Base-by-base conservation (phyloP, 1,140 invertebrate genomes). In the Rhyzopertha dominica region DNA sequence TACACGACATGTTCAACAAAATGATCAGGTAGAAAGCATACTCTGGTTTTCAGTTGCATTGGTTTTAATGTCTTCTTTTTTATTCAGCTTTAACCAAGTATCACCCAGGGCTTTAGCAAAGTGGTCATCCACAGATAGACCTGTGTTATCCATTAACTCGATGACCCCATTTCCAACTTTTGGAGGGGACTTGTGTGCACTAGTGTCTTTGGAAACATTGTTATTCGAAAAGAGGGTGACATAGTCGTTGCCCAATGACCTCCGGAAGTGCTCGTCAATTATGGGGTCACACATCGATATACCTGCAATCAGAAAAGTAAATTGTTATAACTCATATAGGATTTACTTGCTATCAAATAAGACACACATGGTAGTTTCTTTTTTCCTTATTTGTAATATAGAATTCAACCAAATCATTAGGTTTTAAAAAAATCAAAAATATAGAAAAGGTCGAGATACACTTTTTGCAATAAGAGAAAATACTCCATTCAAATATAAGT, bases 81-180 rank as follows among this genome's bases (percentile, higher is more conserved):
- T 59, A 34, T 64, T 67, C 50, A 97, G 75, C 68, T 88, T 85
- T 43, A 83, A 78, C 92, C 92, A 97, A 0, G 90, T 95, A 47
- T 94, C 90, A 1, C 92, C 92, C 4, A 96, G 73, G 2, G 94
- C 92, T 74, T 96, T 95, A 9, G 91, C 90, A 70, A 96, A 96
- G 63, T 97, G 93, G 66, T 96, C 94, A 70, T 97, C 94, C 12
- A 97, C 90, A 8, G 61, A 63, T 17, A 67, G 28, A 16, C 60
- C 61, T 5, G 61, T 50, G 10, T 52, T 56, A 38, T 65, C 61
- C 54, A 64, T 61, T 28, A 62, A 50, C 39, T 65, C 62, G n/a
- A 59, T 53, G 1, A 67, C 58, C 36, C 58, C 69, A 36, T 57
- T 40, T 5, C 43, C 39, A 3, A 16, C 70, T 71, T 39, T 68